Evolutionary conservation across 1,140 invertebrate species (phyloP).

Genomic region (Galleria mellonella): DNA sequence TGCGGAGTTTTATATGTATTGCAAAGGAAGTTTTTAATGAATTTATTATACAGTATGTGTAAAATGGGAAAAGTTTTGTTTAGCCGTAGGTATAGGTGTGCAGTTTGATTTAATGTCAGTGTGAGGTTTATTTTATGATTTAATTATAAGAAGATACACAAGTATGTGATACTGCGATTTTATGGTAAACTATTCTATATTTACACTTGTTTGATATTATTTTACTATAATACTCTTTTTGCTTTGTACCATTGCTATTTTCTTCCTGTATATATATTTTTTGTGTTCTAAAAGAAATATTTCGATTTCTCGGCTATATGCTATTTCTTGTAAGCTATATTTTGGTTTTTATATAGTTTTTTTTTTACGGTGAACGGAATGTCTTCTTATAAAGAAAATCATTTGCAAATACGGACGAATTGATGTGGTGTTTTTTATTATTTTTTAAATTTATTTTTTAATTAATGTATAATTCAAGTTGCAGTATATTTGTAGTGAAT

Average conservation of each 20-base stretch:
- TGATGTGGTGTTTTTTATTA: constrained; percentile 24
- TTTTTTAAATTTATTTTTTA: too few relatives aligned
- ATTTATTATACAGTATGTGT: background rate
- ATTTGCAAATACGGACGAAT: constrained; percentile 23
- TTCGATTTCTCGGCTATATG: constrained; percentile 15
- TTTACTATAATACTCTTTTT: constrained; percentile 21
- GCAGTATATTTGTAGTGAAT: too few relatives aligned
- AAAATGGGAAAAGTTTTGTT: background rate
- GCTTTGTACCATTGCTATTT: constrained; percentile 32
- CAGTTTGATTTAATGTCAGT: constrained; percentile 6
- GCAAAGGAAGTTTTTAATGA: constrained; percentile 1
- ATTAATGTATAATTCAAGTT: too few relatives aligned
- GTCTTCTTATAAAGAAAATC: constrained; percentile 34
- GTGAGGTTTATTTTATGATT: constrained; percentile 13
- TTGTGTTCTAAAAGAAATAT: constrained; percentile 17
- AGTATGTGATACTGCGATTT: constrained; percentile 45
- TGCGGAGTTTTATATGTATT: constrained; percentile 16
- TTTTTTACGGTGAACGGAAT: constrained; percentile 26
- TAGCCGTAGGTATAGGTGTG: constrained; percentile 8
- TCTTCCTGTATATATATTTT: constrained; percentile 25
- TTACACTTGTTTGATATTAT: constrained; percentile 20
- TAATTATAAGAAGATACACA: constrained; percentile 65
- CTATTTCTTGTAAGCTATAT: constrained; percentile 25
- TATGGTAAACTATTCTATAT: constrained; percentile 19
- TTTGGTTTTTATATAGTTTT: constrained; percentile 16